phyloP scores from a whole-genome alignment of 2,888 invertebrate genomes.

The Cynaeus angustus region DNA sequence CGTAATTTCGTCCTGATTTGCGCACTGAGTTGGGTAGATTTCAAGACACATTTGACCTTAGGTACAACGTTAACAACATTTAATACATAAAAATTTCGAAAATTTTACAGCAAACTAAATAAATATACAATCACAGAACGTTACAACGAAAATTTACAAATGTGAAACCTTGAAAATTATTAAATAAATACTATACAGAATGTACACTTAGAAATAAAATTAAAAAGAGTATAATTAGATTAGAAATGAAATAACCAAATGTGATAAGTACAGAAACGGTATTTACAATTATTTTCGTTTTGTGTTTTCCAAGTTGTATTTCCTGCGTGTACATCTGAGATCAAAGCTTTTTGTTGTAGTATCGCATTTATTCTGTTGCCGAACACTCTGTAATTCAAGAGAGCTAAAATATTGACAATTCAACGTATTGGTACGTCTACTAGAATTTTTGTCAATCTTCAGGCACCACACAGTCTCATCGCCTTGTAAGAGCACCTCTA shows the following conservation, averaged over 20 bases:
- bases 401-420: conserved; percentile 64
- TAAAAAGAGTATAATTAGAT: conserved; percentile 56
- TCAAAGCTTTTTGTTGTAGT: conserved; percentile 56
- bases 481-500: conserved; percentile 62
- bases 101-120: conserved; percentile 61
- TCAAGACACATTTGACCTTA: conserved; percentile 68
- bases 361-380: conserved; percentile 54
- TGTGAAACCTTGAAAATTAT: conserved; percentile 59
- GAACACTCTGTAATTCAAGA: conserved; percentile 58
- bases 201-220: conserved; percentile 66
- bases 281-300: conserved; percentile 53
- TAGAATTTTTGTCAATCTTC: conserved; percentile 62
- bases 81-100: conserved; percentile 63
- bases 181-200: conserved; percentile 71
- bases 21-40: conserved; percentile 64
- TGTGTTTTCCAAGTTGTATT: conserved; percentile 44
- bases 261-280: conserved; percentile 59
- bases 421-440: conserved; percentile 47
- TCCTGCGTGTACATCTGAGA: conserved; percentile 68
- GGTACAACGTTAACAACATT: conserved; percentile 66
- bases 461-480: conserved; percentile 70
- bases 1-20: conserved; percentile 63
- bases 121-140: conserved; percentile 69
- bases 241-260: conserved; percentile 39
- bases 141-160: conserved; percentile 64